Evolutionary conservation across 2,797 vertebrate species (phyloP), one percentile per base, ranked within the genome.

Genomic region (Gobio occitaniae): DNA sequence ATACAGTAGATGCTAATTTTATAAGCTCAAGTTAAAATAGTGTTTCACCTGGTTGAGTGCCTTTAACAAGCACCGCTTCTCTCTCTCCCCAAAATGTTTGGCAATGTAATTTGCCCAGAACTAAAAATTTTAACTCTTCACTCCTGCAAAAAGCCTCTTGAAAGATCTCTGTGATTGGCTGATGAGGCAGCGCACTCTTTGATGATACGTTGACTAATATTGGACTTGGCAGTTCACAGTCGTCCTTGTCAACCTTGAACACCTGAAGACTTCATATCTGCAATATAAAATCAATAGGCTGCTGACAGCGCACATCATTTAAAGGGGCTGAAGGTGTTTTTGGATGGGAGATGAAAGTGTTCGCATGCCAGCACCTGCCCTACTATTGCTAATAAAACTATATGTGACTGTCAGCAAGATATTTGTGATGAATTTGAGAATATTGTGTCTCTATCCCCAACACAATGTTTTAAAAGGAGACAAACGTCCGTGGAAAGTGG

Each of bases 201-300:
- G 56, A 86, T 77, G 72, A 38, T 50, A 52, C 0, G 21, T 21
- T 86, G 87, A 87, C 69, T 81, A 63, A 93, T 82, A 91, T 90
- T 82, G 63, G 89, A 79, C 81, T 83, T 0, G 7, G 80, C 89
- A 86, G 80, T 82, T 87, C 90, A 61, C 78, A 90, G 91, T 86
- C 91, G 88, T 88, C 88, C 90, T 91, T 90, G 90, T 90, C 90
- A 93, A 90, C 87, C 84, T 93, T 92, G 90, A 92, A 88, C 82
- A 87, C 78, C 82, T 71, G 89, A 78, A 89, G 84, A 92, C 91
- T 89, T 92, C 93, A 91, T 88, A 93, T 85, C 16, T 89, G 81
- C 79, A 87, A 90, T 93, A 93, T 83, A 89, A 91, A 94, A 91
- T 93, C 91, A 91, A 90, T 92, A 92, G 87, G 78, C 69, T 80